Evolutionary conservation across 1,140 invertebrate species (phyloP), one percentile per base, ranked within the genome.

Genomic region (Leptinotarsa lineolata): DNA sequence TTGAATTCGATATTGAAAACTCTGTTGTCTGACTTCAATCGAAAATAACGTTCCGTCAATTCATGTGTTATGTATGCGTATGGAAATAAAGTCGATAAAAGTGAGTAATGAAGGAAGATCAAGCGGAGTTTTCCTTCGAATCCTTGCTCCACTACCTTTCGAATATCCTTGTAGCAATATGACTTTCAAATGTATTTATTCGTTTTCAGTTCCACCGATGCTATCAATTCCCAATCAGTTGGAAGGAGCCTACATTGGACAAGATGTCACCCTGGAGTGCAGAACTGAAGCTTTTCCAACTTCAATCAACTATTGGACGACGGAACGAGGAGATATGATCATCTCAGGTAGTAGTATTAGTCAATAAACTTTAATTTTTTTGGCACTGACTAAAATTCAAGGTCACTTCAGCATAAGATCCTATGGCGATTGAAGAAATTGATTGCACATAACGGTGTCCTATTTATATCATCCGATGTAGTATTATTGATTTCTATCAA

Each of bases 271-370:
- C 15, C 85, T 95, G 21, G 93, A 95, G 84, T 96, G 94, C 84
- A 91, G 94, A 80, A 95, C 93, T 0, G 94, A 96, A 86, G 94
- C 94, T 63, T 95, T 93, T 85, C 94, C 94, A 13, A 91, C 91
- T 69, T 95, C 94, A 11, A 94, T 95, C 80, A 95, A 95, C 85
- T 95, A 95, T 79, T 95, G 93, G 93, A 94, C 92, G 5, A 94
- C 92, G 1, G 92, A 94, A 79, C 87, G 90, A 48, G 93, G 93
- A 59, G 92, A 94, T 80, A 95, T 95, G 93, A 94, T 95, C 78
- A 92, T 94, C 84, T 93, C 93, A 83, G 93, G 93, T 95, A 89
- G 92, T 88, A 87, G 82, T 81, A 82, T 78, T 74, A 68, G 30
- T 75, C 45, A 21, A n/a, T 39, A 39, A 39, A 39, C 8, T 39